Evolutionary conservation across 2,113 vertebrate species (phyloP).

Genomic region (Apeltes quadracus): DNA sequence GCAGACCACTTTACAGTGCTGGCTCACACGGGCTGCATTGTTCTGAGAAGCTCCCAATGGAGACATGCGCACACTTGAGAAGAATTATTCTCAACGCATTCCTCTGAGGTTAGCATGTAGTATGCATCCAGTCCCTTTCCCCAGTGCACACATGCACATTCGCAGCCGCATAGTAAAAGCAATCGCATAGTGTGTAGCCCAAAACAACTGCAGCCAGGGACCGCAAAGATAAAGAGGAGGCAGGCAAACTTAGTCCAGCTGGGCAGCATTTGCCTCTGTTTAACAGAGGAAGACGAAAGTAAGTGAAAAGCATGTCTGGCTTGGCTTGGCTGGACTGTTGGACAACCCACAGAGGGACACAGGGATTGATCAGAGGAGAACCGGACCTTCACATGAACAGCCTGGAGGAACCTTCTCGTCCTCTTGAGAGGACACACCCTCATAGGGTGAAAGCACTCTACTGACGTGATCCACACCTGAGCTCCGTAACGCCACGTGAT

Average conservation of each 20-base stretch:
- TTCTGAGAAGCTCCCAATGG: conserved; percentile 53
- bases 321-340: conserved; percentile 64
- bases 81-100: conserved; percentile 52
- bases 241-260: conserved; percentile 70
- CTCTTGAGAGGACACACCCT: conserved; percentile 53
- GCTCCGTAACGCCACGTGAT: conserved; percentile 50
- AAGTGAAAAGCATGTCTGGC: conserved; percentile 65
- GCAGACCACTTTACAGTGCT: conserved; percentile 45
- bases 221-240: conserved; percentile 64
- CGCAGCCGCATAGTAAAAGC: conserved; percentile 38
- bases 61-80: conserved; percentile 33
- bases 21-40: conserved; percentile 58
- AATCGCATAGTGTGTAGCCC: conserved; percentile 51
- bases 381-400: conserved; percentile 61
- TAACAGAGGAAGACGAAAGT: conserved; percentile 66
- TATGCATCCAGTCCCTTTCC: conserved; percentile 37
- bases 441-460: conserved; percentile 56
- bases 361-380: conserved; percentile 63
- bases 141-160: conserved; percentile 44
- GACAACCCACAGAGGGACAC: conserved; percentile 68
- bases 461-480: conserved; percentile 51
- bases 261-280: conserved; percentile 61
- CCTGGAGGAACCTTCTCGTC: conserved; percentile 57
- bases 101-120: conserved; percentile 59
- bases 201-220: conserved; percentile 63